phyloP scores from a whole-genome alignment of 1,140 invertebrate genomes.

The Aphelenchoides avenae region DNA sequence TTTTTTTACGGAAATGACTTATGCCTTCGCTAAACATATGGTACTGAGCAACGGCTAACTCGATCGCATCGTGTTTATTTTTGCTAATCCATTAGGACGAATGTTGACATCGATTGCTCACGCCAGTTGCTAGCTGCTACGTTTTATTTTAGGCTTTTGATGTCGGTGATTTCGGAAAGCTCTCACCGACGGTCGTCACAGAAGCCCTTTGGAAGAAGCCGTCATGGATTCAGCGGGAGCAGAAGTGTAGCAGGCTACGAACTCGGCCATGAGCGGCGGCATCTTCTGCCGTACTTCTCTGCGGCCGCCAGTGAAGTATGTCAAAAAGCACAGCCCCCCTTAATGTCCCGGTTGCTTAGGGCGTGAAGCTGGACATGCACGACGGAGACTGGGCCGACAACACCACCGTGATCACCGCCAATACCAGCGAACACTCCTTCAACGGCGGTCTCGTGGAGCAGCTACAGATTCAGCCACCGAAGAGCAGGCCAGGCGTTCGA shows the following conservation, averaged over 20 bases:
- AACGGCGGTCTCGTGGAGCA: constrained; percentile 1
- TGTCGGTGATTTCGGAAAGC: constrained; percentile 12
- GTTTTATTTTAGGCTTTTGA: constrained; percentile 1
- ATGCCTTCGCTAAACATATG: too few species aligned
- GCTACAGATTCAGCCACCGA: too few species aligned
- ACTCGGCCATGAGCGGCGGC: not conserved
- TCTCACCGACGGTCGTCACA: constrained; percentile 5
- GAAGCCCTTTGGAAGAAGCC: constrained; percentile 1
- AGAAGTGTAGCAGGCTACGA: constrained; percentile 18
- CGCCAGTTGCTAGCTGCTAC: too few species aligned
- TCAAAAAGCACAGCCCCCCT: constrained; percentile 1
- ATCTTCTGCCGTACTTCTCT: constrained; percentile 28
- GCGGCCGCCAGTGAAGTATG: constrained; percentile 19
- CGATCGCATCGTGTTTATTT: too few species aligned
- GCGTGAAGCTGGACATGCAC: constrained; percentile 16
- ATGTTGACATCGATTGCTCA: too few species aligned
- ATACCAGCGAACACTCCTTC: constrained; percentile 32
- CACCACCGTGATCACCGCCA: constrained; percentile 35
- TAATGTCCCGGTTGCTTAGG: constrained; percentile 1
- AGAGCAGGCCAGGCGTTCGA: too few species aligned
- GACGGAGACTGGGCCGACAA: constrained; percentile 38
- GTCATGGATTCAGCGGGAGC: constrained; percentile 12
- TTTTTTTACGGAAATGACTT: too few species aligned
- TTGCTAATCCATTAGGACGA: too few species aligned
- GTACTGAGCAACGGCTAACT: too few species aligned